Percentiles rank a stretch among this genome's conserved stretches.
These are phyloP conservation scores for Metellina segmentata DNA, from an alignment of 2,888 invertebrate genomes.

Conservation along the genomic window DNA sequence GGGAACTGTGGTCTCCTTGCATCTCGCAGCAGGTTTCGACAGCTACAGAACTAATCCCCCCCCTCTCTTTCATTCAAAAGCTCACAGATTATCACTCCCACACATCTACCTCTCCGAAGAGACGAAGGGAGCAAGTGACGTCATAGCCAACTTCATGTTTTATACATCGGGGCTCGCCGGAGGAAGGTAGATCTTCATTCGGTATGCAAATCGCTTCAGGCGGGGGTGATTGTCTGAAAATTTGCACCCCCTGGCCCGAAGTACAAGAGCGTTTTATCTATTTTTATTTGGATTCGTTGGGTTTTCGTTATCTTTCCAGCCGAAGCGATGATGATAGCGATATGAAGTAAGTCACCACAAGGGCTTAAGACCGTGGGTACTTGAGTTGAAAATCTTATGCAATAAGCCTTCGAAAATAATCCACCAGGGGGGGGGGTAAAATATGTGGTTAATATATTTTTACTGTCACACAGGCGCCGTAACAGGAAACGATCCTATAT, in stretches of 20 bases:
- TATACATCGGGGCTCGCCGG: conserved; percentile 58
- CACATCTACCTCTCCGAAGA: neutral
- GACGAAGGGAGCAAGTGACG: conserved; percentile 48
- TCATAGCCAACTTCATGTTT: conserved; percentile 71
- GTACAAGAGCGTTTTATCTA: conserved; percentile 28
- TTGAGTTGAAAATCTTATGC: neutral
- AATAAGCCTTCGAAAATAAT: neutral
- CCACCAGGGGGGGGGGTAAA: neutral
- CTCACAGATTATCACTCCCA: conserved; percentile 31
- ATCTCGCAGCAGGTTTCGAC: conserved; percentile 44
- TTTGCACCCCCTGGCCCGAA: conserved; percentile 22
- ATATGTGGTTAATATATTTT: neutral
- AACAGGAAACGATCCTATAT: no score
- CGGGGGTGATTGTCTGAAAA: conserved; percentile 39
- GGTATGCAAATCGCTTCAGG: conserved; percentile 69
- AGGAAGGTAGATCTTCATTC: conserved; percentile 66
- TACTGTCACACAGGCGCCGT: no score
- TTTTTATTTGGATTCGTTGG: conserved; percentile 43
- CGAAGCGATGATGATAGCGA: neutral
- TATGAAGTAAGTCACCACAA: neutral
- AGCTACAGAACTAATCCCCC: conserved; percentile 50
- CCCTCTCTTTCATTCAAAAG: conserved; percentile 6
- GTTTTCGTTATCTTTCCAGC: neutral
- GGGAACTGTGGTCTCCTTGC: conserved; percentile 27
- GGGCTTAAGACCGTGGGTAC: neutral